phyloP scores from a whole-genome alignment of 1,140 invertebrate genomes.

The Hypothenemus hampei region DNA sequence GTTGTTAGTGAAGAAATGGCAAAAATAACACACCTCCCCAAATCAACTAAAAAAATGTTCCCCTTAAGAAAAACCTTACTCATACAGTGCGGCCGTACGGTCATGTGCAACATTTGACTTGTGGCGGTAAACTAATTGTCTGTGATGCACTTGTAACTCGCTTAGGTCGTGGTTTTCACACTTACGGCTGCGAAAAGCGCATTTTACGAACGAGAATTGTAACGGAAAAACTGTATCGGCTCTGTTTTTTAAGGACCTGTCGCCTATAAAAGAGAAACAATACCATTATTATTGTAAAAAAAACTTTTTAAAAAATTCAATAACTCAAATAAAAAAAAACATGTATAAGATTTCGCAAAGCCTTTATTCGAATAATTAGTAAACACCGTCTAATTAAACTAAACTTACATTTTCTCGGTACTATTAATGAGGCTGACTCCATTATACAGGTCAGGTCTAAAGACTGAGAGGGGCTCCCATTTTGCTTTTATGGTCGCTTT shows the following conservation, averaged over 20 bases:
- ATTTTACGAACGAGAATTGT: conserved; percentile 3
- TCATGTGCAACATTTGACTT: conserved; percentile 4
- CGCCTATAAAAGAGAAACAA: conserved; percentile 29
- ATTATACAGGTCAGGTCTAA: conserved; percentile 21
- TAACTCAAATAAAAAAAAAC: conserved; percentile 12
- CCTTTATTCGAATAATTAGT: too few species aligned
- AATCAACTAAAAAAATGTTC: too few species aligned
- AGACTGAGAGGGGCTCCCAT: conserved; percentile 14
- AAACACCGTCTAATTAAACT: too few species aligned
- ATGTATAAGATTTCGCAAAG: not conserved
- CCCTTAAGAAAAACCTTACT: conserved; percentile 13
- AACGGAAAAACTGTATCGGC: conserved; percentile 13
- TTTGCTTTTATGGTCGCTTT: conserved; percentile 10
- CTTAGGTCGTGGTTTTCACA: conserved; percentile 5
- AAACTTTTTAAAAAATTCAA: not conserved
- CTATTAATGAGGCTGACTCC: conserved; percentile 19
- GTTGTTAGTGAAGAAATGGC: too few species aligned
- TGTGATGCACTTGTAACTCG: conserved; percentile 1
- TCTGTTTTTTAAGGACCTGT: conserved; percentile 18
- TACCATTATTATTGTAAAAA: conserved; percentile 24
- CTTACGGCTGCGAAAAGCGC: conserved; percentile 2
- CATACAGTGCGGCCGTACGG: conserved; percentile 5
- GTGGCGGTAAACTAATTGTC: conserved; percentile 1
- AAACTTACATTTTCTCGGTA: conserved; percentile 22
- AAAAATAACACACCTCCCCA: too few species aligned